A percentile compares a stretch with the other conserved stretches of the same genome.
phyloP scores from a whole-genome alignment of 2,113 vertebrate genomes.

The Ramphastos sulfuratus region DNA sequence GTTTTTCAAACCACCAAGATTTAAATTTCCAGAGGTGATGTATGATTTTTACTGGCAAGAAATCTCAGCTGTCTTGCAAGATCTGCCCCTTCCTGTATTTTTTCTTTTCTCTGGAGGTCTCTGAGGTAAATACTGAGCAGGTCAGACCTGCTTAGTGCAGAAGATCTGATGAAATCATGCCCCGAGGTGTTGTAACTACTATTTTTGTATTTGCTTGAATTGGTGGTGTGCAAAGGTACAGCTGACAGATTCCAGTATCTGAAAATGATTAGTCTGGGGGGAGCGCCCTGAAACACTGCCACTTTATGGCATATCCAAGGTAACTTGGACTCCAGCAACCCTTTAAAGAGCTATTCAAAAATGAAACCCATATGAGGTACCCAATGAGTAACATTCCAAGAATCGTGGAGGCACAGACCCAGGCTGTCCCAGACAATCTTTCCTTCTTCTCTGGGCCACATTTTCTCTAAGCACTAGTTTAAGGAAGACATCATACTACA shows the following conservation, averaged over 20 bases:
- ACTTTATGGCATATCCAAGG: background rate
- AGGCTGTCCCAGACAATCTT: background rate
- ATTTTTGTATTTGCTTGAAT: conserved; percentile 43
- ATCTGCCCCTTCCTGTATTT: conserved; percentile 3
- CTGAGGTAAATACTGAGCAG: background rate
- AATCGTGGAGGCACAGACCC: background rate
- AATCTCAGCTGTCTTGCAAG: conserved; percentile 3
- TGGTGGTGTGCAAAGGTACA: conserved; percentile 14
- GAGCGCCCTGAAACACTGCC: background rate
- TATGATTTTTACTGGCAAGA: conserved; percentile 28
- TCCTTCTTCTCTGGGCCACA: background rate
- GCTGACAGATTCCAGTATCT: conserved; percentile 48
- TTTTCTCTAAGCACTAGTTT: conserved; percentile 1
- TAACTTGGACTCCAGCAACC: background rate
- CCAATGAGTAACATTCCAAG: conserved; percentile 2
- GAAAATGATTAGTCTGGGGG: conserved; percentile 28
- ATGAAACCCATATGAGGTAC: background rate
- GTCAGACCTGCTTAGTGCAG: conserved; percentile 10
- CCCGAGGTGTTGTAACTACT: conserved; percentile 9
- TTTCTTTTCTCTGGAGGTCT: conserved; percentile 31
- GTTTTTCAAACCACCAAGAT: background rate
- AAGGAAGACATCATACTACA: background rate
- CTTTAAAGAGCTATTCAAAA: conserved; percentile 21
- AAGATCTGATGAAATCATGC: conserved; percentile 31
- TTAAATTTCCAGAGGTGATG: conserved; percentile 27